Conservation (phyloP, 2,797 vertebrate species). For the Pachyuromys duprasi region DNA sequence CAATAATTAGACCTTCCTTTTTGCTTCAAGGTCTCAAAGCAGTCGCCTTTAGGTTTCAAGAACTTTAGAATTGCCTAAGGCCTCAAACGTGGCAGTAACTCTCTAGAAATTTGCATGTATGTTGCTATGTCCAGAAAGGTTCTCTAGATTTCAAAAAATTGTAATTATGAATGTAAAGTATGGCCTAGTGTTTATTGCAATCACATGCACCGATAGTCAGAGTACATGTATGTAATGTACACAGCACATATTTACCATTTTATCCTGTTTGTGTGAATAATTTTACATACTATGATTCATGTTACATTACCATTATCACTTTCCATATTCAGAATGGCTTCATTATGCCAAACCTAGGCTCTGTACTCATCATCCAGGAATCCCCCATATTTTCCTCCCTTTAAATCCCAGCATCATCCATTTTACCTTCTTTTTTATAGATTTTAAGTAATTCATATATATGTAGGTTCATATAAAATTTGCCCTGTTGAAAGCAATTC, state of each 20-base stretch:
- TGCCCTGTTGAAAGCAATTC: neutral
- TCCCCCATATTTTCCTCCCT: rapidly evolving
- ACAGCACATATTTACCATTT: neutral
- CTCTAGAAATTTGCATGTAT: neutral
- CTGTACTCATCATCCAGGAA: neutral
- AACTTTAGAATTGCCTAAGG: neutral
- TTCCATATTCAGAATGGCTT: neutral
- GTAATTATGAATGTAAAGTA: neutral
- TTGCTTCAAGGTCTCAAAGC: conserved; percentile 51
- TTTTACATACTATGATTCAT: neutral
- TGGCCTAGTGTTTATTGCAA: neutral
- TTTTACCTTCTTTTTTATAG: neutral
- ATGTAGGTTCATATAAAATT: neutral
- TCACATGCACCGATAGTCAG: neutral
- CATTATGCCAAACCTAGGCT: neutral
- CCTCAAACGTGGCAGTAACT: neutral
- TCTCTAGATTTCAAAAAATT: conserved; percentile 4
- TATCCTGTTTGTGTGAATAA: neutral
- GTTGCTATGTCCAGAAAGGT: neutral
- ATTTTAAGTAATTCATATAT: neutral
- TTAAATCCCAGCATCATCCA: neutral
- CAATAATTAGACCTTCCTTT: neutral
- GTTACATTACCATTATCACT: neutral
- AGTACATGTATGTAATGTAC: neutral
- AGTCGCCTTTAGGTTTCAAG: conserved; percentile 1